Evolutionary conservation across 1,140 invertebrate species (phyloP), one percentile per base, ranked within the genome.

Genomic region (Microplitis mediator): DNA sequence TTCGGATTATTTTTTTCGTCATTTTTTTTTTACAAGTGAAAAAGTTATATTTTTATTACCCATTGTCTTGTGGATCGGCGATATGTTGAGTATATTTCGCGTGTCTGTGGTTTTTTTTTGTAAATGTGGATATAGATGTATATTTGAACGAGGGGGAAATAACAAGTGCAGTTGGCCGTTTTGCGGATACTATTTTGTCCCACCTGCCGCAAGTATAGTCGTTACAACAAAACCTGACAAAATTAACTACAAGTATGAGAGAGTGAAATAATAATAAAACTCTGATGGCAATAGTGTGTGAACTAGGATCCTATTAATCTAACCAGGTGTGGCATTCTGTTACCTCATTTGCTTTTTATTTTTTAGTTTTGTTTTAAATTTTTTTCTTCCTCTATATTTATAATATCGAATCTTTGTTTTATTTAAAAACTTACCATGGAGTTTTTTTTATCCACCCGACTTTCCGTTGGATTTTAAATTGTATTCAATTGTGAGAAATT

Each of bases 401-500:
- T 45, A 45, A 45, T 45, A 45, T 45, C 39, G 11, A 45, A 45
- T 9, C 23, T 23, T 58, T 31, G 14, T 58, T 58, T 58, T 58
- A 16, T 58, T 58, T 23, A 58, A 58, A 58, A 31, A 58, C 16
- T 58, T 58, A 50, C n/a, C 3, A 6, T 35, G n/a, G 35, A 56
- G 14, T 50, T 68, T 31, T 23, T 67, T 68, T 54, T 54, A 68
- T 34, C 39, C 9, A 50, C 31, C 32, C 14, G 34, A 51, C 54
- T 56, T 14, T 14, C 23, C 54, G 31, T 35, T 68, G 39, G 23
- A 54, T 52, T 34, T 8, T 14, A 69, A 16, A 14, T 34, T 2
- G 1, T 36, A 60, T 69, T 69, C 32, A 69, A 69, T 69, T 60
- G 67, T 69, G 67, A 69, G 67, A 69, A 69, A 23, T 23, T 23